Conservation (phyloP, 2,888 invertebrate species). For the Drosophila nr. perissopoda region DNA sequence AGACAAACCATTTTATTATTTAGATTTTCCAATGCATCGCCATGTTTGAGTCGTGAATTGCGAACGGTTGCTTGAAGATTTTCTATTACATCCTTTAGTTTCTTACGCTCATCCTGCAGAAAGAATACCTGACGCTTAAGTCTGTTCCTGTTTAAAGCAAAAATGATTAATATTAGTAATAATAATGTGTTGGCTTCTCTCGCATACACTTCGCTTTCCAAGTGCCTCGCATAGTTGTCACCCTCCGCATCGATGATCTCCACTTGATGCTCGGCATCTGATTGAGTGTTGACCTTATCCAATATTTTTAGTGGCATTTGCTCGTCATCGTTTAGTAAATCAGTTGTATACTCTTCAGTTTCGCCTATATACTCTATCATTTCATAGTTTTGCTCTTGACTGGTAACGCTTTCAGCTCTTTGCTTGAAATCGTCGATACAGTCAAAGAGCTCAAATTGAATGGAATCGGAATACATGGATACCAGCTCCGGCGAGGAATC, state of each 20-base stretch:
- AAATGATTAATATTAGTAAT: not conserved
- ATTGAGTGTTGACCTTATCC: slow-evolving; percentile 27
- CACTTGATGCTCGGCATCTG: slow-evolving; percentile 33
- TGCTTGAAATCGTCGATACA: slow-evolving; percentile 6
- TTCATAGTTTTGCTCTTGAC: slow-evolving; percentile 14
- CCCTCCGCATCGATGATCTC: slow-evolving; percentile 36
- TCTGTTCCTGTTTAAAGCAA: slow-evolving; percentile 24
- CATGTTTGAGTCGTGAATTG: not conserved
- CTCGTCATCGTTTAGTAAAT: not conserved
- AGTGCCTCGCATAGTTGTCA: slow-evolving; percentile 42
- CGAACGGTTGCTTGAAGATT: slow-evolving; percentile 25
- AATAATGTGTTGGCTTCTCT: not conserved
- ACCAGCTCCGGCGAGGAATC: not conserved
- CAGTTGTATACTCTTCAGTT: slow-evolving; percentile 11
- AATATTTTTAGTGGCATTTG: slow-evolving; percentile 32
- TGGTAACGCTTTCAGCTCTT: slow-evolving; percentile 2
- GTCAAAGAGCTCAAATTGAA: not conserved
- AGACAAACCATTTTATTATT: slow-evolving; percentile 5
- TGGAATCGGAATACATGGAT: not conserved
- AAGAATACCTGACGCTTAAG: slow-evolving; percentile 46
- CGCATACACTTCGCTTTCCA: slow-evolving; percentile 58
- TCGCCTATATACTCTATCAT: slow-evolving; percentile 36
- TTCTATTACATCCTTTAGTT: slow-evolving; percentile 42
- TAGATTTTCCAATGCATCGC: not conserved
- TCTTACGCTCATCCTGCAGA: slow-evolving; percentile 46